Evolutionary conservation across 1,140 invertebrate genomes (phyloP).

Genomic region (Ips nitidus): DNA sequence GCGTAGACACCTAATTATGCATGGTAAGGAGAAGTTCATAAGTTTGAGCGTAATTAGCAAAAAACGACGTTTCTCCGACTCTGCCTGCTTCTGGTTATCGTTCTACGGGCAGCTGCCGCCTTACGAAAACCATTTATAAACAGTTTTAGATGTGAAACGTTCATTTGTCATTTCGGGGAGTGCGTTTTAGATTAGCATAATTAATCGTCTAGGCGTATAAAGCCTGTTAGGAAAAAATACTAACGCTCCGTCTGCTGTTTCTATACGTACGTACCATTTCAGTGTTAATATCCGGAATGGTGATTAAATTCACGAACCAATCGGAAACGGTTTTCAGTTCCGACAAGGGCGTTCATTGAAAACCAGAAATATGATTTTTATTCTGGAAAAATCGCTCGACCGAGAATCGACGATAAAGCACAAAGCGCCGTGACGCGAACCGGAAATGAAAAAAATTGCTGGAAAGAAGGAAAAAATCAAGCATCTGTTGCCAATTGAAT

Average conservation of each 20-base stretch:
- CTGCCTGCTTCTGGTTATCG: conserved; percentile 3
- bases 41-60: conserved; percentile 6
- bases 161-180: conserved; percentile 8
- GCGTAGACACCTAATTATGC: conserved; percentile 11
- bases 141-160: conserved; percentile 2
- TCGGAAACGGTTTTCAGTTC: conserved; percentile 8
- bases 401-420: conserved; percentile 22
- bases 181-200: not conserved
- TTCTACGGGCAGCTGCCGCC: not conserved
- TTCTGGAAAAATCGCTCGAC: conserved; percentile 17
- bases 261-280: no score
- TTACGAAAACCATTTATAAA: conserved; percentile 8
- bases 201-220: not conserved
- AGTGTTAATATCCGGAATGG: not conserved
- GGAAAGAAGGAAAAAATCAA: not conserved
- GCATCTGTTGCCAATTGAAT: not conserved
- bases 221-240: no score
- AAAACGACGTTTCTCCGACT: conserved; percentile 5
- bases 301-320: conserved; percentile 14
- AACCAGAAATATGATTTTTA: conserved; percentile 23
- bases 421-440: conserved; percentile 1
- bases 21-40: conserved; percentile 2
- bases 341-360: conserved; percentile 4
- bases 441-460: conserved; percentile 22
- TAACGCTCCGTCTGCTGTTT: no score